phyloP scores from a whole-genome alignment of 37 sponge, comb jelly and placozoan species.

The Beroe ovata region DNA sequence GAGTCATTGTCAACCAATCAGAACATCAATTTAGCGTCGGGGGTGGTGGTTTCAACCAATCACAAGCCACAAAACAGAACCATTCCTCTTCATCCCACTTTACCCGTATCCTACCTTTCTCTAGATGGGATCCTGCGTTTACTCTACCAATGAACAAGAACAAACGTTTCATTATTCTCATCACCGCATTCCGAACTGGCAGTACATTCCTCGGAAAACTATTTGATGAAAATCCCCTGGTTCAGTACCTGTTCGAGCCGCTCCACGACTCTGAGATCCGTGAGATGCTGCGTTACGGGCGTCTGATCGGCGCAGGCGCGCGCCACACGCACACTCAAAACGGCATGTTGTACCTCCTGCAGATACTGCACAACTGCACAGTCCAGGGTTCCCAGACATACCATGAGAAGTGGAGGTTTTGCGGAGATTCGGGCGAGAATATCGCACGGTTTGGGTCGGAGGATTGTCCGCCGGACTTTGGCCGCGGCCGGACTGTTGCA shows the following conservation, averaged over 20 bases:
- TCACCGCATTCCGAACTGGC: conserved; percentile 6
- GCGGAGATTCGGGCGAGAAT: not conserved
- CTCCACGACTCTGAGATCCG: not conserved
- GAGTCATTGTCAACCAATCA: too few species aligned
- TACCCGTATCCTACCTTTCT: not conserved
- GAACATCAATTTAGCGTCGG: too few species aligned
- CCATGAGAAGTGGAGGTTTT: not conserved
- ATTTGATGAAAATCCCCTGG: not conserved
- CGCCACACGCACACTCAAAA: not conserved
- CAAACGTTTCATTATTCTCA: not conserved
- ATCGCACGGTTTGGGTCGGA: not conserved
- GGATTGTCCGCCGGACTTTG: not conserved
- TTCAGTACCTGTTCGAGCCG: conserved; percentile 49
- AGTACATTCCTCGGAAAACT: conserved; percentile 10
- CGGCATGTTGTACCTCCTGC: conserved; percentile 16
- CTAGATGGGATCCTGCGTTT: conserved; percentile 2
- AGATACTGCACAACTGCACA: conserved; percentile 45
- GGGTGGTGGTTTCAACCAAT: too few species aligned
- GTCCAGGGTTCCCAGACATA: not conserved
- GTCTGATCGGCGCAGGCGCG: not conserved
- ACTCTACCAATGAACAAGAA: not conserved
- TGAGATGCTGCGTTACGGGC: not conserved
- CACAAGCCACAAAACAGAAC: too few species aligned
- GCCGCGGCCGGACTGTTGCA: not conserved
- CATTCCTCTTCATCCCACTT: too few species aligned